Evolutionary conservation across 1,140 invertebrate species (phyloP).

Genomic region (Acromyrmex echinatior): DNA sequence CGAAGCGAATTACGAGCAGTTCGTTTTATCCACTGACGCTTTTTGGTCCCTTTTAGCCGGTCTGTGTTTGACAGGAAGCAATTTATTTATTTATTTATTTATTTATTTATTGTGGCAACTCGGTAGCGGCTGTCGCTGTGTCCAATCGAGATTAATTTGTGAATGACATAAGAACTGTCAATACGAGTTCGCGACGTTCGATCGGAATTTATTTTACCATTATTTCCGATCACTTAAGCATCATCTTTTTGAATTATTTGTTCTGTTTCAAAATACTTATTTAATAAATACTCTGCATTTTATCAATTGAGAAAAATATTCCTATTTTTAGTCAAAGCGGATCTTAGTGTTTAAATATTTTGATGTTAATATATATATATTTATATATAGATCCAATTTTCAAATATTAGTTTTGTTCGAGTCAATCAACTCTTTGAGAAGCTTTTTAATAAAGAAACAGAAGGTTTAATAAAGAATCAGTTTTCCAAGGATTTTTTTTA

Average conservation of each 20-base stretch:
- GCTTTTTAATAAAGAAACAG: too few species aligned
- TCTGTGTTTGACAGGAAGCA: conserved; percentile 21
- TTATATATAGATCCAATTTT: background rate
- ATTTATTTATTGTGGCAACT: conserved; percentile 12
- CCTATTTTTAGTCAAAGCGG: too few species aligned
- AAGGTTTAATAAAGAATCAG: too few species aligned
- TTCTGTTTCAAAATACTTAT: background rate
- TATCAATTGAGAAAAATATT: too few species aligned
- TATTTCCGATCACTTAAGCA: background rate
- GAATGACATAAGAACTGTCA: conserved; percentile 32
- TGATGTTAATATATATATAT: too few species aligned
- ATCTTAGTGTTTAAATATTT: too few species aligned
- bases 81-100: conserved; percentile 40
- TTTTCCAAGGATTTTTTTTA: too few species aligned
- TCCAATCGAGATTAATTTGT: conserved; percentile 49
- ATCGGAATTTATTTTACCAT: conserved; percentile 12
- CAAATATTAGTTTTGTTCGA: background rate
- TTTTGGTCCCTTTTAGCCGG: conserved; percentile 16
- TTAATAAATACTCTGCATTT: background rate
- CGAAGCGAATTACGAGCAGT: conserved; percentile 64
- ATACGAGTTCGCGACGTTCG: background rate
- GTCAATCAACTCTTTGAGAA: background rate
- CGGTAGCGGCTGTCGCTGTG: conserved; percentile 28
- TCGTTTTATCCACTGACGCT: conserved; percentile 44
- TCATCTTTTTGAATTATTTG: background rate